Evolutionary conservation across 2,113 vertebrate species (phyloP).

Genomic region (Procavia capensis): DNA sequence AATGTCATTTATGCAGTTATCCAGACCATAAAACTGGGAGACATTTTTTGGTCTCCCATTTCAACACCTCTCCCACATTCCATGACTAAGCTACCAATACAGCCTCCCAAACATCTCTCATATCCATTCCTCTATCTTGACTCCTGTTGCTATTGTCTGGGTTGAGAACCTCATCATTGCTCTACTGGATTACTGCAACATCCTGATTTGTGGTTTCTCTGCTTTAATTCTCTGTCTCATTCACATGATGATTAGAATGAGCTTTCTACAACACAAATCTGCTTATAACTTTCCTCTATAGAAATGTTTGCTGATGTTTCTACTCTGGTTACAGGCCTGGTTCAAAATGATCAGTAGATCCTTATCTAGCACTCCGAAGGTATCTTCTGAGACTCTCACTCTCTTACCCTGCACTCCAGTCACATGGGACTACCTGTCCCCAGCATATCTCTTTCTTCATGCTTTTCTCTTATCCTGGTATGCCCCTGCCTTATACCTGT

Average conservation of each 20-base stretch:
- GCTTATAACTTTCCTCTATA: not conserved
- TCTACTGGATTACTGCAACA: not conserved
- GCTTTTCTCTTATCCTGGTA: not conserved
- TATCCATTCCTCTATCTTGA: not conserved
- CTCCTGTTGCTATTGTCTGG: not conserved
- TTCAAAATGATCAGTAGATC: not conserved
- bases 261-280: not conserved
- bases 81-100: not conserved
- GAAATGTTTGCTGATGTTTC: not conserved
- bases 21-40: not conserved
- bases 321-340: not conserved
- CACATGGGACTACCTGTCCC: not conserved
- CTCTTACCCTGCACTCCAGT: not conserved
- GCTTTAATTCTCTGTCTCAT: slow-evolving; percentile 11
- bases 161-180: not conserved
- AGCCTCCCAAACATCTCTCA: not conserved
- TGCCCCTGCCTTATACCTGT: not conserved
- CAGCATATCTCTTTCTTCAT: not conserved
- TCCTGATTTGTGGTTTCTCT: not conserved
- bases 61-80: not conserved
- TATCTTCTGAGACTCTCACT: not conserved
- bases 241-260: not conserved
- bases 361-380: not conserved
- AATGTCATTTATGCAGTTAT: not conserved
- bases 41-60: not conserved